Evolutionary conservation across 2,888 invertebrate species (phyloP).

Genomic region (Galeruca laticollis): DNA sequence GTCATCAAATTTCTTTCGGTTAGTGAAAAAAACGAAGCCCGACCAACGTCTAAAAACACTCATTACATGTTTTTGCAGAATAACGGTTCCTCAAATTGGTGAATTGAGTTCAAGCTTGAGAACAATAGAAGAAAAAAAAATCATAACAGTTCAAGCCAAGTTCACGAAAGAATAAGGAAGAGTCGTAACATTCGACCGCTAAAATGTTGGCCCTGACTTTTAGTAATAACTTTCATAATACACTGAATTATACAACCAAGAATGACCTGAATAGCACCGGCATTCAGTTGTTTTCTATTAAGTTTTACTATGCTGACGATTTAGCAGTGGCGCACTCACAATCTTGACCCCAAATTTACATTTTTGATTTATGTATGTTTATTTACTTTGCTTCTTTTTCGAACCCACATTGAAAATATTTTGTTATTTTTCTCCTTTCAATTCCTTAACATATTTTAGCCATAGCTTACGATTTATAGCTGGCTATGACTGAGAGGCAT

Average conservation of each 20-base stretch:
- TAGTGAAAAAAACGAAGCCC: conserved; percentile 6
- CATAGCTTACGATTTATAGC: too few species aligned
- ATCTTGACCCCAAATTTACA: not conserved
- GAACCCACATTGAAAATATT: too few species aligned
- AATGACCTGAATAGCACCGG: conserved; percentile 53
- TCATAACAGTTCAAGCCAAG: conserved; percentile 43
- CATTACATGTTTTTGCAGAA: conserved; percentile 22
- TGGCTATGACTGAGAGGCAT: too few species aligned
- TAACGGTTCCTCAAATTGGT: conserved; percentile 48
- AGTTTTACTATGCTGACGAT: conserved; percentile 41
- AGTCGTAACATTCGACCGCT: conserved; percentile 55
- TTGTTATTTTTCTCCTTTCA: too few species aligned
- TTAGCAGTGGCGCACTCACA: conserved; percentile 32
- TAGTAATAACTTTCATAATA: conserved; percentile 59
- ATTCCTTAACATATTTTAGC: too few species aligned
- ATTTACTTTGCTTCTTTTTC: not conserved
- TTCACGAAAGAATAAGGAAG: conserved; percentile 54
- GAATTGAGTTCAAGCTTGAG: conserved; percentile 43
- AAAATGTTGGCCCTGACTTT: conserved; percentile 59
- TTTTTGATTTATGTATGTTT: not conserved
- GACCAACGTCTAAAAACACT: conserved; percentile 19
- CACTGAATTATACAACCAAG: conserved; percentile 57
- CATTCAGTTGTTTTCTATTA: conserved; percentile 48
- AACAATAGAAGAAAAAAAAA: conserved; percentile 49
- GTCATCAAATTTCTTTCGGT: conserved; percentile 21